Evolutionary conservation across 2,888 invertebrate species (phyloP).

Genomic region (Drosophila merina): DNA sequence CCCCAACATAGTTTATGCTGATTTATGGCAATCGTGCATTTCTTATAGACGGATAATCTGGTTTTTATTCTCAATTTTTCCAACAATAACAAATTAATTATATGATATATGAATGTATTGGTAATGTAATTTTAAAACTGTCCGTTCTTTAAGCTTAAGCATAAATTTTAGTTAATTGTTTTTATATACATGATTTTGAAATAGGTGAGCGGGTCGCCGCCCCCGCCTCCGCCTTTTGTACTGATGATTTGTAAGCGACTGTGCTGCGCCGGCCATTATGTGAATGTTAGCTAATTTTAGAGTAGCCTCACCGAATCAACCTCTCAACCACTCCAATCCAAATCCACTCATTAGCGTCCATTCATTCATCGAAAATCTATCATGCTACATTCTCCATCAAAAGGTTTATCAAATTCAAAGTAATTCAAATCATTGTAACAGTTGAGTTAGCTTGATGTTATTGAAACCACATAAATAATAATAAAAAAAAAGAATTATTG

Average conservation of each 20-base stretch:
- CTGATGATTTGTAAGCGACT: conserved; percentile 41
- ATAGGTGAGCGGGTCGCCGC: conserved; percentile 54
- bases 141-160: conserved; percentile 75
- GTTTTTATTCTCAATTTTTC: conserved; percentile 56
- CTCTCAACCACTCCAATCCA: conserved; percentile 1
- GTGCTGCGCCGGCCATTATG: conserved; percentile 56
- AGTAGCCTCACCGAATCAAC: conserved; percentile 51
- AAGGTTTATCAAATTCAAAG: conserved; percentile 39
- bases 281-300: conserved; percentile 78
- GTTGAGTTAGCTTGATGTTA: conserved; percentile 74
- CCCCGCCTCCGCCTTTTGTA: conserved; percentile 48
- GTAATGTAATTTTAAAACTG: conserved; percentile 61
- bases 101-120: conserved; percentile 60
- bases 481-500: conserved; percentile 62
- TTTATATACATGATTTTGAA: conserved; percentile 55
- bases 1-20: conserved; percentile 24
- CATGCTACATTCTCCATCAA: conserved; percentile 48
- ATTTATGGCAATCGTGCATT: conserved; percentile 53
- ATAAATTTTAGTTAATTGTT: conserved; percentile 76
- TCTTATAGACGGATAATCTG: conserved; percentile 50
- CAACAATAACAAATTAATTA: conserved; percentile 53
- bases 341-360: conserved; percentile 18
- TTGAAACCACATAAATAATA: conserved; percentile 54
- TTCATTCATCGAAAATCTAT: conserved; percentile 53
- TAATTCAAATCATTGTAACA: conserved; percentile 56